These are phyloP conservation scores for Sebastes miniatus DNA, from an alignment of 2,797 vertebrate genomes.

Conservation along the genomic window DNA sequence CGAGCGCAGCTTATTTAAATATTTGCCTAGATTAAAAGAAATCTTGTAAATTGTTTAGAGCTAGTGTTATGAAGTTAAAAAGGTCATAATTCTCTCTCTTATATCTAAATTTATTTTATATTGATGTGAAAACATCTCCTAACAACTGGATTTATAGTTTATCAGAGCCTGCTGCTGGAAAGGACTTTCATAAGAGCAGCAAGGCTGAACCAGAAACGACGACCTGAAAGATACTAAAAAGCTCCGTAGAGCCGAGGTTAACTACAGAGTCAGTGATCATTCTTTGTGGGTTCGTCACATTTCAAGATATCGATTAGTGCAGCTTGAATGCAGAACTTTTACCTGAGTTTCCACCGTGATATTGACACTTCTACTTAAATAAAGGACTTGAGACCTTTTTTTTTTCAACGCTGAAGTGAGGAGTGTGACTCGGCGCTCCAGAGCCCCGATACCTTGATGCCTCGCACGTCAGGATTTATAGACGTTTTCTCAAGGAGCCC, in stretches of 20 bases:
- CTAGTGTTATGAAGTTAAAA: no score
- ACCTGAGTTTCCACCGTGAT: no score
- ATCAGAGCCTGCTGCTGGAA: background rate
- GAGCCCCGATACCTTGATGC: conserved; percentile 35
- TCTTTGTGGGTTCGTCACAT: background rate
- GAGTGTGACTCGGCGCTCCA: conserved; percentile 5
- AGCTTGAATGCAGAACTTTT: background rate
- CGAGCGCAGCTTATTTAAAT: no score
- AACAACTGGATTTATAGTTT: background rate
- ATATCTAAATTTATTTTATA: no score
- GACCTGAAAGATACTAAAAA: background rate
- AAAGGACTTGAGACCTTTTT: background rate
- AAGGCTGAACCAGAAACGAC: background rate
- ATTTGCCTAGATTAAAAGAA: no score
- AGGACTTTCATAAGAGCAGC: background rate
- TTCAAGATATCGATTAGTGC: background rate
- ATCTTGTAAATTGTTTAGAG: no score
- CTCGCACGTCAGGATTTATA: conserved; percentile 53
- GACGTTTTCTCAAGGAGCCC: conserved; percentile 50
- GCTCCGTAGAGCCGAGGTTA: background rate
- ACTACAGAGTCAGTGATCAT: background rate
- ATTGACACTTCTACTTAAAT: background rate
- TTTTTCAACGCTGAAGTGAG: background rate
- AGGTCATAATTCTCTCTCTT: no score
- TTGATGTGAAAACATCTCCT: no score